Conservation (phyloP, 2,113 vertebrate species). For the Uria aalge region DNA sequence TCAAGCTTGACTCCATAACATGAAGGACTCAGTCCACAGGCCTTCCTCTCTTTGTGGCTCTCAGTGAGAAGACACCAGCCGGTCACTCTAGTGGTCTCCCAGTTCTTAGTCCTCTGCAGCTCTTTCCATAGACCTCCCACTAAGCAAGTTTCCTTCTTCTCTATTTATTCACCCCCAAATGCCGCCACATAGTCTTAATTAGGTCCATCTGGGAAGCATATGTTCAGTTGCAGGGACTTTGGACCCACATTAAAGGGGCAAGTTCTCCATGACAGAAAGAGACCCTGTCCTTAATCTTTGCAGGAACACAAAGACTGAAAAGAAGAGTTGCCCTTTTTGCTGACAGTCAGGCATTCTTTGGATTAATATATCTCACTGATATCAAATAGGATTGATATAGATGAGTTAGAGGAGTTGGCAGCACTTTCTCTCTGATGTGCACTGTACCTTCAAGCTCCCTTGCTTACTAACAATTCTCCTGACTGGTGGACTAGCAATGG, state of each 20-base stretch:
- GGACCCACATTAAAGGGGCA: slow-evolving; percentile 40
- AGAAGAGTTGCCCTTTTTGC: background rate
- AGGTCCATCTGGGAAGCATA: slow-evolving; percentile 30
- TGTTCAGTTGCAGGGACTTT: slow-evolving; percentile 31
- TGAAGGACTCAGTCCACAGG: background rate
- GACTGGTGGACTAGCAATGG: background rate
- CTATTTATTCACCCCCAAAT: slow-evolving; percentile 45
- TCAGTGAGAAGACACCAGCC: background rate
- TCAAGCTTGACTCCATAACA: background rate
- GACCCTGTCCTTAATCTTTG: background rate
- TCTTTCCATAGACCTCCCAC: slow-evolving; percentile 28
- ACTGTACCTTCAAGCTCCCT: background rate
- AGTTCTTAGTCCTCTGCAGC: background rate
- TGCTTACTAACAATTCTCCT: background rate
- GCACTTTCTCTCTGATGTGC: background rate
- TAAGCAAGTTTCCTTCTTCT: slow-evolving; percentile 14
- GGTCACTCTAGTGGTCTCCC: background rate
- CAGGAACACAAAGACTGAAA: background rate
- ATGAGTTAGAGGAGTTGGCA: background rate
- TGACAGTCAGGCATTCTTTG: background rate
- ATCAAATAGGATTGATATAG: background rate
- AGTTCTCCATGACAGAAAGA: slow-evolving; percentile 9
- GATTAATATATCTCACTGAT: background rate
- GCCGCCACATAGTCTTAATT: background rate
- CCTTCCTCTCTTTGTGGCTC: background rate